These are phyloP conservation scores for Spisula subtruncata DNA, from an alignment of 2,888 invertebrate genomes.

Conservation along the genomic window DNA sequence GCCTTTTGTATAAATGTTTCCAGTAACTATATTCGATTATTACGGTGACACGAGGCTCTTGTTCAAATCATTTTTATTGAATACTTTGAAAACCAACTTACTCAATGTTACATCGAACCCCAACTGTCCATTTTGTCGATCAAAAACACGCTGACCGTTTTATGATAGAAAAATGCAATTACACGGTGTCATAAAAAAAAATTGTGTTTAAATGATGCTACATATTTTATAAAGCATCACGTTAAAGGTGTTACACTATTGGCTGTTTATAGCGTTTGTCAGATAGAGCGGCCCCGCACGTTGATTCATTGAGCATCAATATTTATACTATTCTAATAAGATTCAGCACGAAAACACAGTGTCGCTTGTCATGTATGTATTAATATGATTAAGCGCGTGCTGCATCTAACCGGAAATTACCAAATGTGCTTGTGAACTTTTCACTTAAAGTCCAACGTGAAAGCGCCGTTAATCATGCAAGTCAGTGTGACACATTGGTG, in stretches of 20 bases:
- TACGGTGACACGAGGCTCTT: no score
- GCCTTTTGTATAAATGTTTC: no score
- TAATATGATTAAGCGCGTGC: slow-evolving; percentile 14
- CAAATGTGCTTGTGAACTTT: not conserved
- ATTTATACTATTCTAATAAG: not conserved
- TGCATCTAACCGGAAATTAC: not conserved
- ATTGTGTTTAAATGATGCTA: not conserved
- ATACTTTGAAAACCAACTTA: no score
- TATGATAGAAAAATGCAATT: slow-evolving; percentile 9
- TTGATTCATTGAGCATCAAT: slow-evolving; percentile 25
- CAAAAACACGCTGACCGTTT: not conserved
- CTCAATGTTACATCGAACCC: not conserved
- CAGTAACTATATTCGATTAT: no score
- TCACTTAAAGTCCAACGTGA: not conserved
- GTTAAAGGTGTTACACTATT: not conserved
- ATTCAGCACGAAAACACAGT: not conserved
- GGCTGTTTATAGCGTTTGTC: not conserved
- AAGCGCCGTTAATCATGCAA: not conserved
- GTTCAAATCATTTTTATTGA: no score
- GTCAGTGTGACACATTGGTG: not conserved
- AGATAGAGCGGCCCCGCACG: not conserved
- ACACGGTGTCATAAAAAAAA: not conserved
- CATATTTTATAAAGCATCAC: slow-evolving; percentile 1
- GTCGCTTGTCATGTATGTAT: not conserved
- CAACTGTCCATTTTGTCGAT: not conserved